Percentiles rank a stretch among this genome's conserved stretches.
Evolutionary conservation across 2,888 invertebrate species (phyloP).

Genomic region (Hedychridium roseum): DNA sequence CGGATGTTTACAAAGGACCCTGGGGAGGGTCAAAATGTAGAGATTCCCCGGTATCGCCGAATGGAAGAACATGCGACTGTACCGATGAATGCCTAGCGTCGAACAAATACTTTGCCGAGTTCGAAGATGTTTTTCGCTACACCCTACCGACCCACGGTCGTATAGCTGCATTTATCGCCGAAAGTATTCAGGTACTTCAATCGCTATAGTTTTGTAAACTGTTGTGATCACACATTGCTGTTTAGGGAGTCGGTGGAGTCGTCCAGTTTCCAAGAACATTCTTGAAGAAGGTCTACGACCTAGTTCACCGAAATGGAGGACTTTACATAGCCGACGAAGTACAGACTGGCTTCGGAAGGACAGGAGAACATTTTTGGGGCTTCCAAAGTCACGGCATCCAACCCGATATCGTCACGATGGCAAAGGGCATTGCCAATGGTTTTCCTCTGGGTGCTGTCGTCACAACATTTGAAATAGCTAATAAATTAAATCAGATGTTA

Average conservation of each 20-base stretch:
- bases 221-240: conserved; percentile 1
- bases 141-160: conserved; percentile 76
- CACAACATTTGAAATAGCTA: conserved; percentile 88
- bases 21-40: conserved; percentile 91
- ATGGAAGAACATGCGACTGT: conserved; percentile 75
- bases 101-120: conserved; percentile 83
- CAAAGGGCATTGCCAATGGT: conserved; percentile 95
- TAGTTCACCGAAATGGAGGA: conserved; percentile 84
- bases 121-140: conserved; percentile 80
- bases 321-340: conserved; percentile 94
- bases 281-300: conserved; percentile 79
- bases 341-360: conserved; percentile 95
- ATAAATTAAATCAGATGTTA: conserved; percentile 75
- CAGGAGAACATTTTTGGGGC: conserved; percentile 97
- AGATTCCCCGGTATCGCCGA: conserved; percentile 81
- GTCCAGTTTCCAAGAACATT: conserved; percentile 93
- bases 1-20: conserved; percentile 89
- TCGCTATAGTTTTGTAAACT: neutral
- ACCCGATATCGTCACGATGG: conserved; percentile 96
- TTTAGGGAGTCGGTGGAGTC: conserved; percentile 85
- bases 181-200: conserved; percentile 81
- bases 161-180: conserved; percentile 91
- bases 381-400: conserved; percentile 85
- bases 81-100: conserved; percentile 74
- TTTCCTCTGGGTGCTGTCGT: conserved; percentile 96